Evolutionary conservation across 1,140 invertebrate genomes (phyloP).

Genomic region (Anoplophora glabripennis): DNA sequence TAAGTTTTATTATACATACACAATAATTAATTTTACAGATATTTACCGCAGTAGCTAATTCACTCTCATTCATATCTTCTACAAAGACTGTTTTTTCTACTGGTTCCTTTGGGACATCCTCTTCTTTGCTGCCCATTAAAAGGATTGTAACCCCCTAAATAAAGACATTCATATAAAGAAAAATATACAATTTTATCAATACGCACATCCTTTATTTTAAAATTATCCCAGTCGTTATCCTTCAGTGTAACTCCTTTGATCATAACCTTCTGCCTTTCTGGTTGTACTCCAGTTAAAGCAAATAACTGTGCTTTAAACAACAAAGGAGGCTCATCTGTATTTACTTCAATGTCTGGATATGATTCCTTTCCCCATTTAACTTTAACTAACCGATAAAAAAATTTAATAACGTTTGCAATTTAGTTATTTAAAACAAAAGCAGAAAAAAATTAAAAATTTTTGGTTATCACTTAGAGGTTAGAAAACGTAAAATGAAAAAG

Average conservation of each 20-base stretch:
- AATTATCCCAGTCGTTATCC: constrained; percentile 83
- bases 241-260: constrained; percentile 90
- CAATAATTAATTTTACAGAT: neutral
- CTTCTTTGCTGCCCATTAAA: constrained; percentile 93
- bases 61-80: constrained; percentile 94
- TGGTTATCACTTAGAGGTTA: constrained; percentile 12
- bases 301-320: constrained; percentile 96
- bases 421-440: neutral
- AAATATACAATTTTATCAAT: constrained; percentile 6
- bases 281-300: constrained; percentile 92
- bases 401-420: constrained; percentile 10
- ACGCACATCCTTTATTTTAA: constrained; percentile 84
- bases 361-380: constrained; percentile 98
- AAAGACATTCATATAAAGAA: constrained; percentile 3
- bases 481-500: constrained; percentile 9
- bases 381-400: constrained; percentile 72
- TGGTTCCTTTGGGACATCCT: constrained; percentile 80
- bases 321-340: constrained; percentile 90
- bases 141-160: constrained; percentile 78
- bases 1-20: neutral
- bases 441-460: constrained; percentile 8
- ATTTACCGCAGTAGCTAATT: constrained; percentile 84
- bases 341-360: constrained; percentile 89
- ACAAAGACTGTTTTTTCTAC: constrained; percentile 85
- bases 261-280: constrained; percentile 97